A percentile compares a stretch with the other conserved stretches of the same genome.
Conservation (phyloP, 2,888 invertebrate genomes). For the Camponotus fellah region DNA sequence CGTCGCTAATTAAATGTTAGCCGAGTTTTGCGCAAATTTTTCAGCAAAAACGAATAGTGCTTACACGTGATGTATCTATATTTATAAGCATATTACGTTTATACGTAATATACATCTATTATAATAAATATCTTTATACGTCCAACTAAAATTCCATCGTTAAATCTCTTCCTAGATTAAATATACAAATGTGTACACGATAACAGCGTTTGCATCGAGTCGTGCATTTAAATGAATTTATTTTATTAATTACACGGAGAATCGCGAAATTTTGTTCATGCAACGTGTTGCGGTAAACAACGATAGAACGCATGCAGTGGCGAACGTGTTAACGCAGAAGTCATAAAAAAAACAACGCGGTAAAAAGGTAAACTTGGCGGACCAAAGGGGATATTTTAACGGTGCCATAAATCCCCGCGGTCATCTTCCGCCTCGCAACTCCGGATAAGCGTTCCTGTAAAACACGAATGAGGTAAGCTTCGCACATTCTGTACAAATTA, state of each 20-base stretch:
- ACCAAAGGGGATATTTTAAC: constrained; percentile 81
- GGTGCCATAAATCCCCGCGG: constrained; percentile 82
- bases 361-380: constrained; percentile 76
- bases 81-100: neutral
- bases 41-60: neutral
- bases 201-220: neutral
- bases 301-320: constrained; percentile 59
- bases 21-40: neutral
- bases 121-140: neutral
- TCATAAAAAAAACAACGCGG: constrained; percentile 77
- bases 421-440: constrained; percentile 82
- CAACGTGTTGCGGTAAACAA: constrained; percentile 61
- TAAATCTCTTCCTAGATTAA: neutral
- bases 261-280: constrained; percentile 57
- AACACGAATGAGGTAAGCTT: constrained; percentile 71
- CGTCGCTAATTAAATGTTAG: constrained; percentile 26
- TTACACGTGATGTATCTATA: neutral
- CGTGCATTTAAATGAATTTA: constrained; percentile 3
- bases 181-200: neutral
- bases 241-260: constrained; percentile 25
- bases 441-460: constrained; percentile 79
- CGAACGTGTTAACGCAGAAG: constrained; percentile 80
- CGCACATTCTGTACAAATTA: constrained; percentile 73
- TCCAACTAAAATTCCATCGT: neutral
- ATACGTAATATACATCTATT: neutral